Percentiles rank a stretch among this genome's conserved stretches.
Evolutionary conservation across 2,888 invertebrate genomes (phyloP).

Genomic region (Lycophotia porphyrea): DNA sequence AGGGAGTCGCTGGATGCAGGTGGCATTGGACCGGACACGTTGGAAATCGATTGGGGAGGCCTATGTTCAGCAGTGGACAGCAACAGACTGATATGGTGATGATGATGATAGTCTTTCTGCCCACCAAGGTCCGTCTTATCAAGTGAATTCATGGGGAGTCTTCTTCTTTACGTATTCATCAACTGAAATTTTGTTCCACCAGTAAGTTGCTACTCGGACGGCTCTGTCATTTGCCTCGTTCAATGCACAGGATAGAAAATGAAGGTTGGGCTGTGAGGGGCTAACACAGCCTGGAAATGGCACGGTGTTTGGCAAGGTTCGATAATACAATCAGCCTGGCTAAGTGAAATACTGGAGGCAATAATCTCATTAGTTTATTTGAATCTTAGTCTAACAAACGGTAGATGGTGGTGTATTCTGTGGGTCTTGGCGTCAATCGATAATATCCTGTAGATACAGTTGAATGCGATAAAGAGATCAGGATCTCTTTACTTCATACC

Average conservation of each 20-base stretch:
- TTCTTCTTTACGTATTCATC: neutral
- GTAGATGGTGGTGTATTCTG: neutral
- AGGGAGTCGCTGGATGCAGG: no score
- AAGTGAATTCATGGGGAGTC: neutral
- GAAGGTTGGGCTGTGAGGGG: neutral
- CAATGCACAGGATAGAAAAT: neutral
- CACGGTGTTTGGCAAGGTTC: neutral
- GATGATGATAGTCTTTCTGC: no score
- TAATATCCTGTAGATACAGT: neutral
- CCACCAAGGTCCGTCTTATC: neutral
- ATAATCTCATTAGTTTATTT: neutral
- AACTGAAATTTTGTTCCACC: neutral
- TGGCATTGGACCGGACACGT: no score
- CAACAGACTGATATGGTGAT: no score
- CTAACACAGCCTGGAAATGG: neutral
- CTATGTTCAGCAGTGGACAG: no score
- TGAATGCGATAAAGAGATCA: neutral
- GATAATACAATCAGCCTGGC: neutral
- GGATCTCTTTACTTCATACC: neutral
- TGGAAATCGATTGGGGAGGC: no score
- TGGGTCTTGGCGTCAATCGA: neutral
- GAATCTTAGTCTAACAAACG: neutral
- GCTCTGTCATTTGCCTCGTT: neutral
- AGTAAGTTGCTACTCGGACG: neutral
- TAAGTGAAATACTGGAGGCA: neutral